Base-by-base conservation (phyloP, 2,888 invertebrate genomes). In the Lasioglossum zephyrum region DNA sequence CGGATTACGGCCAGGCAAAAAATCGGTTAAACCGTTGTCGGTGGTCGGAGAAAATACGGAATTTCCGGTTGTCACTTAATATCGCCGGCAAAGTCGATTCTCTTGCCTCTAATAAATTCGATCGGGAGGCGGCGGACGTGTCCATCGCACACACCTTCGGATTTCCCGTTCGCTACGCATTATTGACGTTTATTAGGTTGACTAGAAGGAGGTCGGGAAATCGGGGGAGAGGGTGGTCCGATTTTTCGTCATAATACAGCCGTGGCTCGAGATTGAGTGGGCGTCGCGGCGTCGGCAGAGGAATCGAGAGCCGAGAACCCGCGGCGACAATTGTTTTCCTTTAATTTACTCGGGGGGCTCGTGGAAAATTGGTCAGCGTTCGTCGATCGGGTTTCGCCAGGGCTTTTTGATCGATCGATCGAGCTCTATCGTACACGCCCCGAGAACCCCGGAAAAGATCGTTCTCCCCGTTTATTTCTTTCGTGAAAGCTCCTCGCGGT, bases 311-410 rank as follows among this genome's bases (percentile, higher is more conserved):
- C 53, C 53, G 53, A 63, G 47, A 85, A 77, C 47, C 74, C 44
- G 84, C 60, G 77, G 77, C 78, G 87, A 89, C 88, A 87, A 91
- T 91, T 91, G 91, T 91, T 91, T 91, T 91, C 83, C 91, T 91
- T 91, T 91, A 91, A 91, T 91, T 90, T 91, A 91, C 82, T 82
- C 73, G 60, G 31, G 0, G 73, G 31, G 74, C 41, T 87, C 44
- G 73, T 78, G 78, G 73, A 22, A 53, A 81, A 87, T 86, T 86
- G 90, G 86, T 84, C 84, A 79, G 72, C 82, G 74, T 53, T 87
- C 86, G 91, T 91, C 82, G 88, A 87, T 91, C 90, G 87, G 86
- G 89, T 91, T 70, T 82, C 84, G 66, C 81, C 73, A 53, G 83
- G 79, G 63, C 6, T 31, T 18, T 44, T 77, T 76, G 81, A 84